phyloP scores from a whole-genome alignment of 2,113 vertebrate genomes.

The Felis catus region F.catus_Fca126_mat1.0 CM031424.1:70952501-70953000 shows the following conservation, averaged over 20 bases:
- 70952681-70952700: background rate
- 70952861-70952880: background rate
- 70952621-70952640: background rate
- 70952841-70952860: background rate
- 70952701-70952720: background rate
- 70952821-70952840: background rate
- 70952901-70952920: background rate
- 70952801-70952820: background rate
- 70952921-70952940: background rate
- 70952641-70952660: background rate
- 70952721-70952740: background rate
- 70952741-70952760: background rate
- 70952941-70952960: background rate
- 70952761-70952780: background rate
- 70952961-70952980: background rate
- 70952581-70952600: background rate
- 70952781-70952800: background rate
- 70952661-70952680: slow-evolving; percentile 19
- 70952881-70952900: background rate
- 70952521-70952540: background rate
- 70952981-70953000: background rate
- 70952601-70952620: background rate
- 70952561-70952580: background rate
- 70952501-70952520: background rate
- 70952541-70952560: background rate